Conservation (phyloP, 2,888 invertebrate genomes). For the Caenorhabditis doughertyi region DNA sequence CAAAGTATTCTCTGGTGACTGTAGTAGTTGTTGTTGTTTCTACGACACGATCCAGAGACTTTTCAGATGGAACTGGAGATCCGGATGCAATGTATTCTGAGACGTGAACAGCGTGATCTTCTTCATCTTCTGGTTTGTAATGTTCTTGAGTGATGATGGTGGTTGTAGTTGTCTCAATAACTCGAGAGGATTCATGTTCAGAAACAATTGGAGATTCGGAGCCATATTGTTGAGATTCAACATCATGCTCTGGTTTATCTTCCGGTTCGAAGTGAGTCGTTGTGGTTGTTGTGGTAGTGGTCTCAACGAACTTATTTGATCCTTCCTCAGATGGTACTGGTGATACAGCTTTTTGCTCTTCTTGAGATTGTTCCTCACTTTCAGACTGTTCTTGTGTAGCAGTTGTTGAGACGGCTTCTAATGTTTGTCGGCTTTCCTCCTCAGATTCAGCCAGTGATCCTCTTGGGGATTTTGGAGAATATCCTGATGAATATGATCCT, state of each 20-base stretch:
- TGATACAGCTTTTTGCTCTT: constrained; percentile 5
- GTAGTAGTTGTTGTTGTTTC: constrained; percentile 39
- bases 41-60: not conserved
- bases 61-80: constrained; percentile 24
- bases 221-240: not conserved
- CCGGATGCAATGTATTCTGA: constrained; percentile 11
- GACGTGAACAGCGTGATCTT: not conserved
- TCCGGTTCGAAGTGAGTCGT: constrained; percentile 26
- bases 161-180: constrained; percentile 34
- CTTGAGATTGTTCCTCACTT: not conserved
- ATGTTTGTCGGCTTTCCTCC: not conserved
- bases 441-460: constrained; percentile 29
- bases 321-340: constrained; percentile 34
- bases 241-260: constrained; percentile 1
- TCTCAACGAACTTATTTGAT: constrained; percentile 31
- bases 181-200: constrained; percentile 2
- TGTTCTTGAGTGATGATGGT: constrained; percentile 29
- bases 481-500: constrained; percentile 47
- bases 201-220: constrained; percentile 39
- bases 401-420: not conserved
- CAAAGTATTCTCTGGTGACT: not conserved
- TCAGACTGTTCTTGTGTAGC: constrained; percentile 20
- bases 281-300: constrained; percentile 56
- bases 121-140: constrained; percentile 4
- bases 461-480: constrained; percentile 45